Percentiles rank a stretch among this genome's conserved stretches.
Evolutionary conservation across 2,888 invertebrate species (phyloP).

Genomic region (Liposcelis brunnea): DNA sequence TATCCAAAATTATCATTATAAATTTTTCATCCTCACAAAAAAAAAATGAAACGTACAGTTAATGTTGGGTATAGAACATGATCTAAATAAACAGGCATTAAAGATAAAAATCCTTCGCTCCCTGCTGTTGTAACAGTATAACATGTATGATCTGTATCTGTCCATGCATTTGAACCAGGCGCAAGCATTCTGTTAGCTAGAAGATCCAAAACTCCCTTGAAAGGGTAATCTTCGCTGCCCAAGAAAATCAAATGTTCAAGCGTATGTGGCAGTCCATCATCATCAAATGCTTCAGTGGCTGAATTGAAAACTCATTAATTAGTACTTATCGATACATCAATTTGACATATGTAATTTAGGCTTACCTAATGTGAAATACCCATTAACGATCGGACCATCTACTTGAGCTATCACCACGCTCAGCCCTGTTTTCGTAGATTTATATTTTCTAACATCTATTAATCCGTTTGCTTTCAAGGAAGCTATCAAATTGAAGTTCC

Average conservation of each 20-base stretch:
- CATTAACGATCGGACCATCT: conserved; percentile 79
- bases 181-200: conserved; percentile 79
- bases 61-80: conserved; percentile 75
- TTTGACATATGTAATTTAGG: background rate
- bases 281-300: conserved; percentile 84
- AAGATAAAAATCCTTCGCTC: conserved; percentile 66
- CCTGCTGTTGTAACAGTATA: conserved; percentile 81
- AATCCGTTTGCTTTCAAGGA: conserved; percentile 49
- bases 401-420: conserved; percentile 70
- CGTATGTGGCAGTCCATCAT: conserved; percentile 85
- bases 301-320: conserved; percentile 16
- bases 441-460: conserved; percentile 64
- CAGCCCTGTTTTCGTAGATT: conserved; percentile 59
- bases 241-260: conserved; percentile 82
- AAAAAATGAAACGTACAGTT: conserved; percentile 35
- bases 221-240: conserved; percentile 78
- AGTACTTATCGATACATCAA: conserved; percentile 6
- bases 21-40: background rate
- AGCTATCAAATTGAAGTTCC: conserved; percentile 34
- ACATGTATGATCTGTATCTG: conserved; percentile 70
- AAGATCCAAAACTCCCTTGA: conserved; percentile 74
- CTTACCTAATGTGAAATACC: conserved; percentile 69
- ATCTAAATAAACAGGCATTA: conserved; percentile 82
- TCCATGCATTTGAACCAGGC: conserved; percentile 85
- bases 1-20: conserved; percentile 11